Conservation (phyloP, 2,797 vertebrate genomes). For the Enteromius trimaculatus region DNA sequence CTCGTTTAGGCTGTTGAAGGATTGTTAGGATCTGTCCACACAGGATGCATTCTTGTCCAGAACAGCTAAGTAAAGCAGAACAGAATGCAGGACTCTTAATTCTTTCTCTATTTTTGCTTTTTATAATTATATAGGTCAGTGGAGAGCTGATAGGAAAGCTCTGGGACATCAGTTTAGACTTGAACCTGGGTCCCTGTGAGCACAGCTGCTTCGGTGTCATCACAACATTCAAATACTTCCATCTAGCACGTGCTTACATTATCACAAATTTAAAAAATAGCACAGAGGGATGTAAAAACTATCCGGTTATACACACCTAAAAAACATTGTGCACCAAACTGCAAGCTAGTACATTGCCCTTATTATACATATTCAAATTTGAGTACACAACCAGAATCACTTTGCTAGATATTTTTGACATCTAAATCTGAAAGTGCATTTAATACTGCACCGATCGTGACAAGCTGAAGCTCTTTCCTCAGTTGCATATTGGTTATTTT, state of each 20-base stretch:
- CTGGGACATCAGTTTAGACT: neutral
- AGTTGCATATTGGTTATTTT: slow-evolving; percentile 26
- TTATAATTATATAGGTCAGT: neutral
- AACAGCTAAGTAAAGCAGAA: neutral
- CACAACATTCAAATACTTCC: neutral
- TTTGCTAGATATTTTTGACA: neutral
- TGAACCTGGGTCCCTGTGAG: neutral
- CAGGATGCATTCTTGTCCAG: neutral
- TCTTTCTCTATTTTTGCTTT: neutral
- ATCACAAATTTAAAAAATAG: neutral
- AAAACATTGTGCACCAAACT: neutral
- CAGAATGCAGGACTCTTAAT: neutral
- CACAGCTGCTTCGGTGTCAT: neutral
- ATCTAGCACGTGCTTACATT: neutral
- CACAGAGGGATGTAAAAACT: neutral
- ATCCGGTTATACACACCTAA: neutral
- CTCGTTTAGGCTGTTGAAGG: neutral
- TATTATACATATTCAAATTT: neutral
- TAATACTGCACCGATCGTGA: neutral
- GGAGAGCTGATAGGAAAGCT: neutral
- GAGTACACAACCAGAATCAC: neutral
- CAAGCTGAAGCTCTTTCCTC: slow-evolving; percentile 9
- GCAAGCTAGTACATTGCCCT: neutral
- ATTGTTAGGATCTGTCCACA: neutral
- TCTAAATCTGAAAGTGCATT: neutral